Evolutionary conservation across 2,888 invertebrate species (phyloP), one percentile per base, ranked within the genome.

Genomic region (Agrilus cyanescens): DNA sequence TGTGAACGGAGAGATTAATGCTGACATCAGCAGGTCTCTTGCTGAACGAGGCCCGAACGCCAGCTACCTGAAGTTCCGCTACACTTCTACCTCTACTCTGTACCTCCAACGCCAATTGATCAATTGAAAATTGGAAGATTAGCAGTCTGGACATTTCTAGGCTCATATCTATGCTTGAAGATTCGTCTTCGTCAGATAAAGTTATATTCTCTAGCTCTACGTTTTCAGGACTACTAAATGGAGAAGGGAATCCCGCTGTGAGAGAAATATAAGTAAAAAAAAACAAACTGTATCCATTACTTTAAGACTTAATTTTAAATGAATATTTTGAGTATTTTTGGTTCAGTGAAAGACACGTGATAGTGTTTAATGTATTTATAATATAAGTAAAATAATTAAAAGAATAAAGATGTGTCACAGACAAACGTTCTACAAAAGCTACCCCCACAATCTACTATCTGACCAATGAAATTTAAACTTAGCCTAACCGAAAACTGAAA

Each of bases 21-120:
- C 81, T 80, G 4, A 82, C 74, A 62, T 90, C 87, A 13, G 74
- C 74, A 0, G 82, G 78, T 32, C 87, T 74, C 60, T 83, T 82
- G 18, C 81, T 81, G 49, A 84, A 71, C 6, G 83, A 80, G 30
- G 82, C 80, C 57, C 80, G 78, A 32, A 91, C 93, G 18, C 93
- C 91, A 44, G 85, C 80, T 25, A 95, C 89, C 69, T 94, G 93
- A 44, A 95, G 72, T 65, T 96, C 95, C 0, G 91, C 94, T 41
- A 95, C 82, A 63, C 91, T 87, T 51, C 90, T 77, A 6, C 90
- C 91, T 60, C 81, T 72, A 1, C 86, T 87, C 61, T 90, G 89
- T 46, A 90, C 74, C 71, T 89, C 89, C 3, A 90, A 66, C 0
- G 89, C 85, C 75, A 94, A 76, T 59, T 85, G 84, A 57, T 89